phyloP scores from a whole-genome alignment of 2,113 vertebrate genomes.

The Prochilodus magdalenae region DNA sequence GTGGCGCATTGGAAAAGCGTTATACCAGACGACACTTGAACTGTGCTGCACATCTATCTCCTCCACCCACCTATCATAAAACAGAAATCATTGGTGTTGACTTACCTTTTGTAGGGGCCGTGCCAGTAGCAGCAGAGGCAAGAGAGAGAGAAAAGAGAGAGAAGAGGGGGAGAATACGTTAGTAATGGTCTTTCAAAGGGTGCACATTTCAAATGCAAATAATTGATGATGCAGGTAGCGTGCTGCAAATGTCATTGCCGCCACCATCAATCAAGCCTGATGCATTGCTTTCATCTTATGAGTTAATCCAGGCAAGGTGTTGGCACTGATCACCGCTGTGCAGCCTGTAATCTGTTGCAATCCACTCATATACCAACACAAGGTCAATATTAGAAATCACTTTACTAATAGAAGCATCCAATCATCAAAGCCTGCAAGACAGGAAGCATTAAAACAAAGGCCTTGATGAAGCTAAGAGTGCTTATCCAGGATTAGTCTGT shows the following conservation, averaged over 20 bases:
- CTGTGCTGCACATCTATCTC: slow-evolving; percentile 17
- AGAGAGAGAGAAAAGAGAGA: neutral
- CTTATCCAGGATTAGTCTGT: neutral
- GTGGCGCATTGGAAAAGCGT: neutral
- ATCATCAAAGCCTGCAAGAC: neutral
- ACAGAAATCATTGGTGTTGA: slow-evolving; percentile 44
- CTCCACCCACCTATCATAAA: neutral
- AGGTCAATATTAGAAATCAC: neutral
- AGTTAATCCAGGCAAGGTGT: slow-evolving; percentile 5
- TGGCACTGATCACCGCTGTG: neutral
- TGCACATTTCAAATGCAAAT: neutral
- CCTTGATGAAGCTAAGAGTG: neutral
- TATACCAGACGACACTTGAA: slow-evolving; percentile 16
- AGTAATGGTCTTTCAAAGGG: slow-evolving; percentile 9
- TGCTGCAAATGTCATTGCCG: neutral
- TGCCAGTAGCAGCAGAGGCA: neutral
- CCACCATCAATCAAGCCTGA: slow-evolving; percentile 1
- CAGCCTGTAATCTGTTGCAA: slow-evolving; percentile 11
- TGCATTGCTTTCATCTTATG: neutral
- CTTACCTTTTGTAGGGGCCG: slow-evolving; percentile 68
- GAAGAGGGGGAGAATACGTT: slow-evolving; percentile 9
- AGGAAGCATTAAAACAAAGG: neutral
- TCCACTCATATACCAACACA: slow-evolving; percentile 11
- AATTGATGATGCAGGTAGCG: slow-evolving; percentile 16
- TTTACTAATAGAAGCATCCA: neutral